A percentile compares a stretch with the other conserved stretches of the same genome.
Conservation (phyloP, 2,888 invertebrate genomes). For the Dolichopus griseipennis region DNA sequence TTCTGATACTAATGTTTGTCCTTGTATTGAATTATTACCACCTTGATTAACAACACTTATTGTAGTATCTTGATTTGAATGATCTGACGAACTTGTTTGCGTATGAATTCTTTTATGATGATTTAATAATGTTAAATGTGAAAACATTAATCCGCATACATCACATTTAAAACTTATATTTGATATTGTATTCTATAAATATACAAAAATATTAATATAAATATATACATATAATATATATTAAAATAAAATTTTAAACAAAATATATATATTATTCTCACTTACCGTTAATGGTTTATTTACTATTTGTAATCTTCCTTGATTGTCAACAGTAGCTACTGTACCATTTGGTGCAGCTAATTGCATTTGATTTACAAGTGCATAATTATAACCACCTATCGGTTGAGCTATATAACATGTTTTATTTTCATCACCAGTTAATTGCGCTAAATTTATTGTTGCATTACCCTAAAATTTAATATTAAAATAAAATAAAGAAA, state of each 20-base stretch:
- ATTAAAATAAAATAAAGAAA: too few species aligned
- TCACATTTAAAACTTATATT: slow-evolving; percentile 84
- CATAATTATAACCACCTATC: slow-evolving; percentile 65
- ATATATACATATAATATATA: background rate
- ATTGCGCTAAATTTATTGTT: slow-evolving; percentile 61
- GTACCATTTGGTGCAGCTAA: slow-evolving; percentile 50
- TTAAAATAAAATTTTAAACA: background rate
- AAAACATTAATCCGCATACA: slow-evolving; percentile 77
- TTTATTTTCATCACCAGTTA: slow-evolving; percentile 54
- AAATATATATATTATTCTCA: slow-evolving; percentile 5
- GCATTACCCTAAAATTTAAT: slow-evolving; percentile 40
- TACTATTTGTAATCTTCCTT: slow-evolving; percentile 42
- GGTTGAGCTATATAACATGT: slow-evolving; percentile 68
- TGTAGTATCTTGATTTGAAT: slow-evolving; percentile 35
- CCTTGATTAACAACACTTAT: slow-evolving; percentile 51
- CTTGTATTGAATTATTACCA: slow-evolving; percentile 36
- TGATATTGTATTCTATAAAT: slow-evolving; percentile 59
- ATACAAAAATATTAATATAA: background rate
- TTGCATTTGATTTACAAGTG: slow-evolving; percentile 78
- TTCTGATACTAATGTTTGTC: slow-evolving; percentile 41
- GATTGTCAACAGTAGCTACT: slow-evolving; percentile 42
- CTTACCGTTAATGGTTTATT: slow-evolving; percentile 42
- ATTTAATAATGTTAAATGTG: slow-evolving; percentile 70
- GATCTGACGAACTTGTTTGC: slow-evolving; percentile 48
- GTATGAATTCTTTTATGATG: slow-evolving; percentile 78